These are phyloP conservation scores for Pyrocoelia pectoralis DNA, from an alignment of 2,888 invertebrate species.

Conservation along the genomic window DNA sequence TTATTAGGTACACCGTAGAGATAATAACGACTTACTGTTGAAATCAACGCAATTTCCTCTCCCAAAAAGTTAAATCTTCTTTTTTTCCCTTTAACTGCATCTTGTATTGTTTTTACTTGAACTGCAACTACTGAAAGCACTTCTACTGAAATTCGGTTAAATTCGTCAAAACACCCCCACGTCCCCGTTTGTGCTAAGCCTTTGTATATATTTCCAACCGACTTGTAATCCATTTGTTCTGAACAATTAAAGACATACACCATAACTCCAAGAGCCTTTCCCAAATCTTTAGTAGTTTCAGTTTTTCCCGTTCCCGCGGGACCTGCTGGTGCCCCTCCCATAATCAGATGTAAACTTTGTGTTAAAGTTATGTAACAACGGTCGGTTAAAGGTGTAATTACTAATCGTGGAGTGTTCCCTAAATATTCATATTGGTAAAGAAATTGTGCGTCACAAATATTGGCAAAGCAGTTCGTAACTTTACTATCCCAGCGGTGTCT, in stretches of 20 bases:
- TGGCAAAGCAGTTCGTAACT: conserved; percentile 84
- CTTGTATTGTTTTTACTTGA: conserved; percentile 86
- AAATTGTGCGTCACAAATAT: conserved; percentile 97
- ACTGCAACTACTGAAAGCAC: conserved; percentile 95
- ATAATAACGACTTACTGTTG: conserved; percentile 63
- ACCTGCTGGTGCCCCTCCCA: conserved; percentile 98
- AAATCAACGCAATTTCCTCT: conserved; percentile 75
- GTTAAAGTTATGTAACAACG: conserved; percentile 96
- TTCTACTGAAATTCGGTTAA: conserved; percentile 94
- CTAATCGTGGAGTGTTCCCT: conserved; percentile 93
- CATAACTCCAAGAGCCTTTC: conserved; percentile 93
- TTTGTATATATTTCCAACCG: conserved; percentile 94
- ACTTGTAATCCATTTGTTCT: conserved; percentile 97
- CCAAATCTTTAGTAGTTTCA: conserved; percentile 95
- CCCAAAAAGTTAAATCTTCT: conserved; percentile 85
- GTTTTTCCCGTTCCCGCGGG: conserved; percentile 96
- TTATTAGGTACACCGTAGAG: too few relatives aligned
- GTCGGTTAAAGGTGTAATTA: conserved; percentile 94
- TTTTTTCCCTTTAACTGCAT: conserved; percentile 87
- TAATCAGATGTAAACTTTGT: conserved; percentile 88
- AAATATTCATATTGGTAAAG: conserved; percentile 94
- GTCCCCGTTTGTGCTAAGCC: conserved; percentile 95
- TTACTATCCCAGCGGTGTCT: conserved; percentile 85
- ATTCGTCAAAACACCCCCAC: conserved; percentile 98
- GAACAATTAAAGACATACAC: conserved; percentile 98